Conservation (phyloP, 2,888 invertebrate genomes). For the Caenorhabditis parvicauda region DNA sequence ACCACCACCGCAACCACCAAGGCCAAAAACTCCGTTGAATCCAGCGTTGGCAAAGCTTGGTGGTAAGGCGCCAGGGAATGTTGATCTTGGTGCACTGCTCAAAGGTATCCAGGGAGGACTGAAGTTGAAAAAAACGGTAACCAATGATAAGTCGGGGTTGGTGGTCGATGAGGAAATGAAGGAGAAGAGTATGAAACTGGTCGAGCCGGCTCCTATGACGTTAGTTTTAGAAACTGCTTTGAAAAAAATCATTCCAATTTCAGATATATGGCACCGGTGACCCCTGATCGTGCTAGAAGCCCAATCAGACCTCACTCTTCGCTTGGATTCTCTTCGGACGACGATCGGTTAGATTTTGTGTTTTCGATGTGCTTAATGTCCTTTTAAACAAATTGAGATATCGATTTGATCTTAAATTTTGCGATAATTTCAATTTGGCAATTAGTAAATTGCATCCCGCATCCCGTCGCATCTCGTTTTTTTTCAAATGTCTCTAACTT, state of each 20-base stretch:
- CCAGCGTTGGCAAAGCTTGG: slow-evolving; percentile 44
- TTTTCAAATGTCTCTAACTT: no score
- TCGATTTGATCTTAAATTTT: no score
- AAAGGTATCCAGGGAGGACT: slow-evolving; percentile 43
- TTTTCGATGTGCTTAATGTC: not conserved
- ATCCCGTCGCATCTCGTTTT: no score
- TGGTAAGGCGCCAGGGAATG: slow-evolving; percentile 28
- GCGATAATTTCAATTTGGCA: no score
- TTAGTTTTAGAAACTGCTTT: slow-evolving; percentile 4
- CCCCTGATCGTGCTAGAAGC: slow-evolving; percentile 15
- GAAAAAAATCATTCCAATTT: not conserved
- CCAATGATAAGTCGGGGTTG: slow-evolving; percentile 52
- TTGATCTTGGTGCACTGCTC: slow-evolving; percentile 41
- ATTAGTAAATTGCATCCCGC: no score
- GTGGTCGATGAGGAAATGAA: slow-evolving; percentile 48
- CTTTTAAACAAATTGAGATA: no score
- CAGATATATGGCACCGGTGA: slow-evolving; percentile 25
- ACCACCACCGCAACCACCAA: slow-evolving; percentile 12
- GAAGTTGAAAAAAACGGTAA: slow-evolving; percentile 44
- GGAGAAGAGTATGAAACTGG: slow-evolving; percentile 24
- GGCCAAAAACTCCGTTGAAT: slow-evolving; percentile 25
- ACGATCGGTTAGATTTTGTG: slow-evolving; percentile 10
- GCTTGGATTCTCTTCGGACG: slow-evolving; percentile 23
- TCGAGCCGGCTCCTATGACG: slow-evolving; percentile 30
- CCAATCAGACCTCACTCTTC: slow-evolving; percentile 27